A percentile compares a stretch with the other conserved stretches of the same genome.
phyloP scores from a whole-genome alignment of 92 coral and sea anemone species.

The Phenganax stokvisi region DNA sequence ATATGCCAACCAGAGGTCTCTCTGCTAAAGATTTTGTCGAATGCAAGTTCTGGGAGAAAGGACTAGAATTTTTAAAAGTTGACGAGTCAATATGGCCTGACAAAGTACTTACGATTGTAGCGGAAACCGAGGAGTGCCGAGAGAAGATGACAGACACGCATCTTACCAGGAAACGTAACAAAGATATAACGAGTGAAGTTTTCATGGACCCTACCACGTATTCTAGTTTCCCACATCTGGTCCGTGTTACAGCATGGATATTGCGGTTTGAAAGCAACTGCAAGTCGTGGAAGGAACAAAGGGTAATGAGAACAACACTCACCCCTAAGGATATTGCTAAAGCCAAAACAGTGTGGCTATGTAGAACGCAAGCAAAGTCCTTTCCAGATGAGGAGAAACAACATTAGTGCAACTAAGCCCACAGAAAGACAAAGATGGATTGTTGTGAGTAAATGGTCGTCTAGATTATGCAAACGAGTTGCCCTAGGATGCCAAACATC shows the following conservation, averaged over 20 bases:
- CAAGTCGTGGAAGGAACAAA: not conserved
- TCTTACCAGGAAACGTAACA: constrained; percentile 7
- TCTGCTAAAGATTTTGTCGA: constrained; percentile 26
- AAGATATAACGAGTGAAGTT: not conserved
- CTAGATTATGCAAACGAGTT: constrained; percentile 38
- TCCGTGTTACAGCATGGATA: constrained; percentile 50
- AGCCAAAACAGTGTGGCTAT: constrained; percentile 40
- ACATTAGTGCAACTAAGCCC: constrained; percentile 36
- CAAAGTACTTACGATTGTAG: not conserved
- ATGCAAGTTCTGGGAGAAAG: constrained; percentile 40
- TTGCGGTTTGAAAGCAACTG: constrained; percentile 41
- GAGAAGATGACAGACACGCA: constrained; percentile 11
- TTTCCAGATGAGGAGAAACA: constrained; percentile 35
- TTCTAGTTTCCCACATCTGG: constrained; percentile 41
- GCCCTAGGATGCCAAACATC: not conserved
- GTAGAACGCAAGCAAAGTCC: constrained; percentile 29
- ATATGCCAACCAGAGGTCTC: constrained; percentile 40
- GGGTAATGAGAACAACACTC: not conserved
- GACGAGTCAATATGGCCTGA: constrained; percentile 51
- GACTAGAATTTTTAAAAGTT: constrained; percentile 40
- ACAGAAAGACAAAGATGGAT: constrained; percentile 21
- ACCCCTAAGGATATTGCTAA: constrained; percentile 1
- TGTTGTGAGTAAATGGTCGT: constrained; percentile 37
- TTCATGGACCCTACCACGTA: constrained; percentile 38
- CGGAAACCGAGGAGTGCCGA: constrained; percentile 6